Evolutionary conservation across 2,888 invertebrate genomes (phyloP), one percentile per base, ranked within the genome.

Genomic region (Choreutis nemorana): DNA sequence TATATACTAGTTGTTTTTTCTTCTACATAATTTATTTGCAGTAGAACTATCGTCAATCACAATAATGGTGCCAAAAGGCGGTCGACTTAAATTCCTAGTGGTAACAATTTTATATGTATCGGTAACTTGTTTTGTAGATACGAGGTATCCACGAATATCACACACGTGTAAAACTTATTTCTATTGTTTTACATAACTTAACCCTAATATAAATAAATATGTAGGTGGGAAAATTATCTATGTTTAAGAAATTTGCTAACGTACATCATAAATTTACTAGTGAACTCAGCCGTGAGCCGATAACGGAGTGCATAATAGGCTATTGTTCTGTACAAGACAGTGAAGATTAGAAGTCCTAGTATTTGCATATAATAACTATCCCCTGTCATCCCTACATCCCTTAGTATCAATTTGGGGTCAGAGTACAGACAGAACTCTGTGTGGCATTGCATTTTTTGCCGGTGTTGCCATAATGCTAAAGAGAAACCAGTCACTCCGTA

Each of bases 401-500:
- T 64, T 23, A 91, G 65, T 13, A 91, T 66, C 9, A 87, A 56
- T 24, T 62, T 62, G 0, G 86, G 83, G 33, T 84, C 78, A 24
- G 85, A 79, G 50, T 86, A 87, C 0, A 82, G 43, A 23, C 78
- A 78, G 35, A 80, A 77, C 0, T 77, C 72, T n/a, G 68, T 56
- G 0, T 72, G 59, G 45, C 90, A 90, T 4, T 83, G 75, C 66
- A 91, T 66, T 0, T 65, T 52, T 1, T 64, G 67, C 4, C 90
- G 61, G 31, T 85, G 73, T 33, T 81, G 64, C 35, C 86, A 86
- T 33, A 90, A 75, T 0, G 88, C 63, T 2, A 81, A 45, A 1
- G 55, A 72, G 43, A 67, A 83, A 26, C 87, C 89, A 4, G 86
- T 82, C 30, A 90, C 73, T 1, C 87, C 84, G 49, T 85, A 89